Conservation (phyloP, 2,797 vertebrate genomes). For the Iguana delicatissima region DNA sequence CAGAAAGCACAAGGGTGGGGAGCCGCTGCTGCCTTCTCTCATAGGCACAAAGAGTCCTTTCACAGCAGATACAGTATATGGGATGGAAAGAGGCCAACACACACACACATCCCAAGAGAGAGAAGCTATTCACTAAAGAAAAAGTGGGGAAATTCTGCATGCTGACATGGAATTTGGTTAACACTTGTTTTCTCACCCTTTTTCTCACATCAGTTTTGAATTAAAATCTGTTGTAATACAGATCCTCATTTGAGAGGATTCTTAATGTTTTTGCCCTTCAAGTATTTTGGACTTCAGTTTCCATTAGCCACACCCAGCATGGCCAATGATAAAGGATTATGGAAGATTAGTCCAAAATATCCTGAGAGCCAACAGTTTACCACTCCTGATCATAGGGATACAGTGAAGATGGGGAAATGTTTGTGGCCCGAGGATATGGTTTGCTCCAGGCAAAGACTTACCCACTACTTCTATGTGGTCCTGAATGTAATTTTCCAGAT, state of each 20-base stretch:
- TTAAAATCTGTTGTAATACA: background rate
- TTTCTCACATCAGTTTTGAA: background rate
- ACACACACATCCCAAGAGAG: too few species aligned
- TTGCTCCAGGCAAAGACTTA: background rate
- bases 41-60: background rate
- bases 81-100: background rate
- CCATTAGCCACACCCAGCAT: background rate
- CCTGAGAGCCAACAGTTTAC: background rate
- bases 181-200: background rate
- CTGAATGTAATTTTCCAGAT: background rate
- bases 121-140: background rate
- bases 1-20: slow-evolving; percentile 6
- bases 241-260: background rate
- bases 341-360: background rate
- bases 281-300: background rate
- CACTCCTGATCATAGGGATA: too few species aligned
- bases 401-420: background rate
- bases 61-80: background rate
- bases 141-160: background rate
- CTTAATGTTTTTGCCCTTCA: background rate
- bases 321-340: background rate
- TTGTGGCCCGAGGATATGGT: background rate
- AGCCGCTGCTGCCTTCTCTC: background rate
- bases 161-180: background rate
- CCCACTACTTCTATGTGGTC: background rate